Conservation (phyloP, 1,140 invertebrate species). For the Hylyphantes graminicola region DNA sequence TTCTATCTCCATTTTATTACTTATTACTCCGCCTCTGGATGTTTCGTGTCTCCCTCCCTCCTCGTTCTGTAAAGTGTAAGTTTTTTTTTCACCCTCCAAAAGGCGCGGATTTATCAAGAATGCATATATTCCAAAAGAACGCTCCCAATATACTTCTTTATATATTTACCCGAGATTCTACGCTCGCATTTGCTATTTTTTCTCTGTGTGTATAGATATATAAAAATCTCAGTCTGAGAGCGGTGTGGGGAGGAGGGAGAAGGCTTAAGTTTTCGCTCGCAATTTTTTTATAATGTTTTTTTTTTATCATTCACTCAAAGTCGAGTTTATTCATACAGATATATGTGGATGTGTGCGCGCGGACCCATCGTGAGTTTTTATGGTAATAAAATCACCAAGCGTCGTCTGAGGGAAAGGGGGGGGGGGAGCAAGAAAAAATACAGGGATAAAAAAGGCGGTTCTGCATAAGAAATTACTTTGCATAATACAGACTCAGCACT, state of each 20-base stretch:
- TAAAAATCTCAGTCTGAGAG: too few relatives aligned
- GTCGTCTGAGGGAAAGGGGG: neutral
- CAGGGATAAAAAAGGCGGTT: slow-evolving; percentile 9
- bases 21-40: neutral
- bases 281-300: slow-evolving; percentile 21
- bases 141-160: slow-evolving; percentile 51
- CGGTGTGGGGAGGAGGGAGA: slow-evolving; percentile 2
- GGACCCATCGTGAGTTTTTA: slow-evolving; percentile 41
- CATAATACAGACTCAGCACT: slow-evolving; percentile 60
- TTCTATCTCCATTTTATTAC: slow-evolving; percentile 30
- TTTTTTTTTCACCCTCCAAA: slow-evolving; percentile 23
- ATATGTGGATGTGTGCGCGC: neutral
- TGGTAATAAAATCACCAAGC: slow-evolving; percentile 60
- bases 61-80: slow-evolving; percentile 6
- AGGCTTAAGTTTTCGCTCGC: slow-evolving; percentile 44
- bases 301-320: slow-evolving; percentile 17
- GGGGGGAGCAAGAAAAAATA: neutral
- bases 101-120: slow-evolving; percentile 45
- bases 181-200: neutral
- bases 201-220: neutral
- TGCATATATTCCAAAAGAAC: slow-evolving; percentile 58
- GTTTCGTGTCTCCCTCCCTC: slow-evolving; percentile 20
- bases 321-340: slow-evolving; percentile 53
- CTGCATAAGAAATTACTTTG: slow-evolving; percentile 61
- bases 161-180: neutral